A percentile compares a stretch with the other conserved stretches of the same genome.
phyloP scores from a whole-genome alignment of 2,113 vertebrate species.

The Lamprologus speciosus region DNA sequence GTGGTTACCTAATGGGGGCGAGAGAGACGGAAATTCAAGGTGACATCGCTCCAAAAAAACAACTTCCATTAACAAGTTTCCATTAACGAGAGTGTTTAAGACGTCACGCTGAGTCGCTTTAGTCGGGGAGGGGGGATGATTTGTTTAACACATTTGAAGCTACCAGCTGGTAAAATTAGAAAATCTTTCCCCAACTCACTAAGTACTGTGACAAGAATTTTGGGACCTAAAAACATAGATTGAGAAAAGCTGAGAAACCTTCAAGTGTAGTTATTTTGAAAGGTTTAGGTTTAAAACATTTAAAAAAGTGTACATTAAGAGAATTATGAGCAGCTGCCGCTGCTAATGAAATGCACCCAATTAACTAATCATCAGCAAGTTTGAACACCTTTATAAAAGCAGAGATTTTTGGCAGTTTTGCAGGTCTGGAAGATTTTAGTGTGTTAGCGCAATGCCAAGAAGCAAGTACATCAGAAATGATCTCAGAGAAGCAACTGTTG shows the following conservation, averaged over 20 bases:
- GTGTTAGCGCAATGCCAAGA: neutral
- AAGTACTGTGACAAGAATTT: neutral
- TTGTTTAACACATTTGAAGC: neutral
- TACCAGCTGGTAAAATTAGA: neutral
- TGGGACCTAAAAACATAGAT: neutral
- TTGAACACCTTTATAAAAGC: neutral
- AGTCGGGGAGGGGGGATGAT: neutral
- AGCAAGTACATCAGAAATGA: neutral
- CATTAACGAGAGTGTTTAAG: neutral
- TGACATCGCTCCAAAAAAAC: neutral
- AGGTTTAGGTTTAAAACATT: neutral
- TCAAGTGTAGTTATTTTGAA: neutral
- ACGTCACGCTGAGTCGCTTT: neutral
- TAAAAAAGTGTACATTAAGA: neutral
- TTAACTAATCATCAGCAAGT: neutral
- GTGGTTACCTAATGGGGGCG: constrained; percentile 78
- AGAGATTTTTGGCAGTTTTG: neutral
- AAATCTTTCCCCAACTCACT: neutral
- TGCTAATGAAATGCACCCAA: neutral
- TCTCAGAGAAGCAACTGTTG: neutral
- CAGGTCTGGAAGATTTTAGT: neutral
- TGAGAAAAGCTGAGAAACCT: neutral
- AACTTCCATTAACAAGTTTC: neutral
- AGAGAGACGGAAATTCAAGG: neutral
- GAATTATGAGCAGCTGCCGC: neutral